Evolutionary conservation across 2,797 vertebrate genomes (phyloP).

Genomic region (Paguma larvata): DNA sequence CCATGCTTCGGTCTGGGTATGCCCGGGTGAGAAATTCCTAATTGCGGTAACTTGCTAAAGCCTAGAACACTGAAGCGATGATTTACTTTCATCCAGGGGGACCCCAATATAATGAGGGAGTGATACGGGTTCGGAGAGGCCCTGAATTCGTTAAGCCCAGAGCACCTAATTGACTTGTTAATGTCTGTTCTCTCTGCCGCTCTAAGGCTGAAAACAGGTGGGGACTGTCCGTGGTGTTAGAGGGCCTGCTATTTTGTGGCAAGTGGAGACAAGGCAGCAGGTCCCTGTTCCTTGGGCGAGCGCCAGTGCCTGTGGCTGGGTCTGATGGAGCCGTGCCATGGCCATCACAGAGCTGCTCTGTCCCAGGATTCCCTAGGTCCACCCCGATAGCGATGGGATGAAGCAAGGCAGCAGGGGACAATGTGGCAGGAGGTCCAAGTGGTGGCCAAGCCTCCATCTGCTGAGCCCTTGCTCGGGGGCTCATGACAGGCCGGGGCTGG

Average conservation of each 20-base stretch:
- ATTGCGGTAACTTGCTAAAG: constrained; percentile 20
- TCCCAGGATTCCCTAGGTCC: background rate
- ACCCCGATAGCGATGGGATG: background rate
- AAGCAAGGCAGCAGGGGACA: background rate
- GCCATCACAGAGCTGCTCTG: background rate
- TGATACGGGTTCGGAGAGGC: background rate
- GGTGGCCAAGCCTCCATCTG: background rate
- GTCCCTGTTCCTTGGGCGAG: background rate
- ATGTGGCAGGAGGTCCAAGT: background rate
- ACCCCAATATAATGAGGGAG: constrained; percentile 51
- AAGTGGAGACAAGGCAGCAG: background rate
- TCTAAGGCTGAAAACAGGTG: constrained; percentile 51
- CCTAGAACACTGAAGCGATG: constrained; percentile 14
- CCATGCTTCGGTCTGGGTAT: background rate
- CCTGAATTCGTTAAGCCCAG: constrained; percentile 18
- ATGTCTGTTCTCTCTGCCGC: background rate
- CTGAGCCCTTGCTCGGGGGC: background rate
- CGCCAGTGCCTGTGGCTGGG: constrained; percentile 51
- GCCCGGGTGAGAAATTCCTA: constrained; percentile 28
- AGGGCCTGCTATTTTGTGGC: constrained; percentile 45
- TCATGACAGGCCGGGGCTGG: background rate
- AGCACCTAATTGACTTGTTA: constrained; percentile 72
- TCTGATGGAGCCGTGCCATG: constrained; percentile 33
- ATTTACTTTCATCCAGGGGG: constrained; percentile 51
- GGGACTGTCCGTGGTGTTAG: background rate